phyloP scores from a whole-genome alignment of 1,140 invertebrate species.

The Rhysida immarginata region DNA sequence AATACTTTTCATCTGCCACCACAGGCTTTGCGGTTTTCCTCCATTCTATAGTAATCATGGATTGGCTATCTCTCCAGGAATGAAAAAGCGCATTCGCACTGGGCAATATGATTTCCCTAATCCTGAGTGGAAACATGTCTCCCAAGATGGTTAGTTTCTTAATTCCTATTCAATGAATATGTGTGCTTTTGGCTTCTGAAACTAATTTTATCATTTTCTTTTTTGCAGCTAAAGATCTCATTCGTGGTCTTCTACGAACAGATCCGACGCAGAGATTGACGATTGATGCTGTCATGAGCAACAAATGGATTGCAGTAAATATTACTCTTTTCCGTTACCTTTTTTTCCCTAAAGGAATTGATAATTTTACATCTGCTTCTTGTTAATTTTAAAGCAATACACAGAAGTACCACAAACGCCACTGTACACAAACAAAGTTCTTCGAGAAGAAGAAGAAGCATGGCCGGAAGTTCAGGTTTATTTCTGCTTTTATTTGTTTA shows the following conservation, averaged over 20 bases:
- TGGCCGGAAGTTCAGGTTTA: conserved; percentile 79
- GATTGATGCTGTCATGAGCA: conserved; percentile 78
- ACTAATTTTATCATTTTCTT: conserved; percentile 20
- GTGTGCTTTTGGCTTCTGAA: conserved; percentile 17
- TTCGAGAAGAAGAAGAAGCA: conserved; percentile 74
- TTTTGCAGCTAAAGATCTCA: conserved; percentile 70
- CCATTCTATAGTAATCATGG: conserved; percentile 97
- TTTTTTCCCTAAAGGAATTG: conserved; percentile 2
- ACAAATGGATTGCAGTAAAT: conserved; percentile 78
- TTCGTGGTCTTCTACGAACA: conserved; percentile 80
- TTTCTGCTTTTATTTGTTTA: too few species aligned
- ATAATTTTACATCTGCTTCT: conserved; percentile 6
- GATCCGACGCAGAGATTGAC: conserved; percentile 75
- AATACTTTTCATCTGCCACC: too few species aligned
- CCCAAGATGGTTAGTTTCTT: conserved; percentile 51
- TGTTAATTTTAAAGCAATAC: too few species aligned
- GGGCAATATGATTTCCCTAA: conserved; percentile 94
- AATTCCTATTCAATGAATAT: conserved; percentile 27
- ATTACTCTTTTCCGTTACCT: too few species aligned
- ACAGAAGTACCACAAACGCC: conserved; percentile 84
- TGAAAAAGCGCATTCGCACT: conserved; percentile 91
- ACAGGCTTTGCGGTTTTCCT: conserved; percentile 91
- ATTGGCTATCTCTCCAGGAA: conserved; percentile 93
- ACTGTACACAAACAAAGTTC: conserved; percentile 66
- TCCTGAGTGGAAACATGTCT: conserved; percentile 91